Conservation (phyloP, 1,140 invertebrate species). For the Aphidius gifuensis region DNA sequence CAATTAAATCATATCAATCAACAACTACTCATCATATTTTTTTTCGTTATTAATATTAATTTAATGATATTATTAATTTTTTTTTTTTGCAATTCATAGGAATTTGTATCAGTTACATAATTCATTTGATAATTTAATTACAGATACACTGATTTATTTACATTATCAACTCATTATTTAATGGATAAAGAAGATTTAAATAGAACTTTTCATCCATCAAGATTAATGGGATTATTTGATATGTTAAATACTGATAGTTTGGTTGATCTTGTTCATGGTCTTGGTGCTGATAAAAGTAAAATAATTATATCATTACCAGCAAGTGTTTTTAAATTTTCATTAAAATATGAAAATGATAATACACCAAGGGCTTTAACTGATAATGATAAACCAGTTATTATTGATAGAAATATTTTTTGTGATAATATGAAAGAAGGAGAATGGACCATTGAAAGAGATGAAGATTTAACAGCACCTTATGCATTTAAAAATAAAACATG, state of each 20-base stretch:
- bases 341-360: conserved; percentile 64
- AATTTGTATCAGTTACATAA: too few relatives aligned
- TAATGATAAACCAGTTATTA: conserved; percentile 56
- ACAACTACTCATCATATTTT: too few relatives aligned
- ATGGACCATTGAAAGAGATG: conserved; percentile 76
- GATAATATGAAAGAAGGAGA: conserved; percentile 58
- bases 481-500: conserved; percentile 70
- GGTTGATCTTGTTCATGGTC: conserved; percentile 68
- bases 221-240: conserved; percentile 73
- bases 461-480: conserved; percentile 75
- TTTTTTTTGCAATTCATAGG: too few relatives aligned
- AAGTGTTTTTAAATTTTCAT: conserved; percentile 64
- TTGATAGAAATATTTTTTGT: conserved; percentile 64
- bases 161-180: conserved; percentile 68
- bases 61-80: too few relatives aligned
- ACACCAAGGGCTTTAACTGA: conserved; percentile 64
- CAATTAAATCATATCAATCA: too few relatives aligned
- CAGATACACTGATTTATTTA: conserved; percentile 64
- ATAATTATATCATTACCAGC: conserved; percentile 69
- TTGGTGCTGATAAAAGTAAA: conserved; percentile 68
- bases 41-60: too few relatives aligned
- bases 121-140: background rate
- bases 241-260: conserved; percentile 77
- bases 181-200: conserved; percentile 60
- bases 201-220: conserved; percentile 70